A percentile compares a stretch with the other conserved stretches of the same genome.
These are phyloP conservation scores for Crotalus helleri DNA, from an alignment of 2,113 vertebrate genomes.

Conservation along the genomic window DNA sequence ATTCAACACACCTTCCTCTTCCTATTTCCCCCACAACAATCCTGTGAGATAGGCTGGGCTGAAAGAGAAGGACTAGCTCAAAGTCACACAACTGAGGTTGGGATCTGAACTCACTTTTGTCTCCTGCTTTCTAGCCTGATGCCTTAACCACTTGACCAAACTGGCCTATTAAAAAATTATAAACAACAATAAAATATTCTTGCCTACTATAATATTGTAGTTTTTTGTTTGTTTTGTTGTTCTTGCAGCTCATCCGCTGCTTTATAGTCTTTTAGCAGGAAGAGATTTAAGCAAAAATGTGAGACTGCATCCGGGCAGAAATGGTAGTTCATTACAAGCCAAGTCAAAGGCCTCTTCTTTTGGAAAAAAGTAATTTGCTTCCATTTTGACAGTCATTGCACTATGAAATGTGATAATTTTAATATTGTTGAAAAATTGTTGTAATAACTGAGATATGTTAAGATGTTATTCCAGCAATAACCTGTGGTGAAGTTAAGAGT, in stretches of 20 bases:
- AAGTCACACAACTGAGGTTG: not conserved
- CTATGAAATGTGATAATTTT: not conserved
- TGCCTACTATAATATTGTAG: not conserved
- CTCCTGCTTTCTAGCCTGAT: not conserved
- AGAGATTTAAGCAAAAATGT: not conserved
- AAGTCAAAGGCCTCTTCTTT: not conserved
- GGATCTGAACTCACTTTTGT: not conserved
- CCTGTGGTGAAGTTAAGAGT: not conserved
- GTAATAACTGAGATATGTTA: not conserved
- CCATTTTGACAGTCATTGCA: not conserved
- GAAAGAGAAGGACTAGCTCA: not conserved
- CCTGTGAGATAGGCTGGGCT: not conserved
- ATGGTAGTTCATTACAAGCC: not conserved
- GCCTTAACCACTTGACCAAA: not conserved
- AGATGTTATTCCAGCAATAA: conserved; percentile 20
- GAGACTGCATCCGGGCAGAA: not conserved
- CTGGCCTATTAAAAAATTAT: not conserved
- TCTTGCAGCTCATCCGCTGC: not conserved
- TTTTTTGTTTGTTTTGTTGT: not conserved
- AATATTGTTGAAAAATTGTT: conserved; percentile 6
- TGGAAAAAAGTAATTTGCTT: not conserved
- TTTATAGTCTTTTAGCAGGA: not conserved
- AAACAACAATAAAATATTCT: not conserved
- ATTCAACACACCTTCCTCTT: not conserved
- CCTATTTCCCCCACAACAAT: not conserved